Conservation (phyloP, 2,113 vertebrate species). For the Macquaria australasica region DNA sequence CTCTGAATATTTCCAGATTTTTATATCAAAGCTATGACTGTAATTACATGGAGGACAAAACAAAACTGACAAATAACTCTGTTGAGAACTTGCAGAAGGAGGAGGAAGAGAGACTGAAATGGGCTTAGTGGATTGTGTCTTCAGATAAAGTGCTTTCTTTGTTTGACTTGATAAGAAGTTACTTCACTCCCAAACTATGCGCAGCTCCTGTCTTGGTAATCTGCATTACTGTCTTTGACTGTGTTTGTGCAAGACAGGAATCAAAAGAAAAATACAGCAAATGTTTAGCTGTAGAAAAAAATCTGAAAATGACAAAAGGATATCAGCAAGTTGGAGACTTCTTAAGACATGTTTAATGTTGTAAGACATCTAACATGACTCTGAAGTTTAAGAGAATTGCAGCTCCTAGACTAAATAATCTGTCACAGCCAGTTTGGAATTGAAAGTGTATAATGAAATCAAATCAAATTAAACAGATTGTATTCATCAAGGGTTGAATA, state of each 20-base stretch:
- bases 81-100: slow-evolving; percentile 29
- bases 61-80: slow-evolving; percentile 65
- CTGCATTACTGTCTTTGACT: slow-evolving; percentile 15
- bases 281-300: background rate
- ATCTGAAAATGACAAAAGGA: slow-evolving; percentile 1
- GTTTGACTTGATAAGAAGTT: slow-evolving; percentile 69
- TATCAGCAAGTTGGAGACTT: slow-evolving; percentile 4
- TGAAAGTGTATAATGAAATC: background rate
- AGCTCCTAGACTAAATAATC: background rate
- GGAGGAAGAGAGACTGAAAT: slow-evolving; percentile 37
- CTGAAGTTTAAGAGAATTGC: background rate
- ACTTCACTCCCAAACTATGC: slow-evolving; percentile 52
- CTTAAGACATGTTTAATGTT: slow-evolving; percentile 1
- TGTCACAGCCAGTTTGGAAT: background rate
- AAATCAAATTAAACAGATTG: background rate
- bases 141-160: slow-evolving; percentile 66
- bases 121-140: slow-evolving; percentile 51
- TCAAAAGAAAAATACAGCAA: slow-evolving; percentile 28
- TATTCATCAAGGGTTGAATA: background rate
- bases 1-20: slow-evolving; percentile 69
- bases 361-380: background rate
- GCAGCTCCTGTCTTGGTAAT: slow-evolving; percentile 38
- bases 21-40: slow-evolving; percentile 62
- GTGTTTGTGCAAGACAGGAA: slow-evolving; percentile 17
- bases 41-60: slow-evolving; percentile 69